Evolutionary conservation across 1,140 invertebrate species (phyloP).

Genomic region (Formica selysi): DNA sequence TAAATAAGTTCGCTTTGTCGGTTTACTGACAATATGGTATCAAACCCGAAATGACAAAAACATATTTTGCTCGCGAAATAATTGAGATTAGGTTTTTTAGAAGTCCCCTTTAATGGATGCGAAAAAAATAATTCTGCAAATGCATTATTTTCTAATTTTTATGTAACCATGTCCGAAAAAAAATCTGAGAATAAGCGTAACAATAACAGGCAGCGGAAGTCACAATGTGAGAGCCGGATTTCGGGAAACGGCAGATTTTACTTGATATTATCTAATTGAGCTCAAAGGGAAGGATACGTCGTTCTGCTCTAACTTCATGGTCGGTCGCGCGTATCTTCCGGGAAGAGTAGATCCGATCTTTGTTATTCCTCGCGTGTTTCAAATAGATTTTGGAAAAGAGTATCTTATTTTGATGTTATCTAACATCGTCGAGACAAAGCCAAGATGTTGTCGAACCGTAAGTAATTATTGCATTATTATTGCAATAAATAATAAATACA

Average conservation of each 20-base stretch:
- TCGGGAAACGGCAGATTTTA: slow-evolving; percentile 74
- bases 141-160: neutral
- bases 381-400: slow-evolving; percentile 51
- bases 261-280: slow-evolving; percentile 78
- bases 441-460: neutral
- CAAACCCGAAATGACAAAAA: neutral
- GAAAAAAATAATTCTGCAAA: neutral
- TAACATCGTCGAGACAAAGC: neutral
- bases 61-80: neutral
- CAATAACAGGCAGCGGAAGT: slow-evolving; percentile 54
- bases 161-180: neutral
- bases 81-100: neutral
- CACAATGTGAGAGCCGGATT: slow-evolving; percentile 69
- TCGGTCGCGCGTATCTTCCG: slow-evolving; percentile 80
- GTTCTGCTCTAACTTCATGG: slow-evolving; percentile 79
- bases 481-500: neutral
- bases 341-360: slow-evolving; percentile 60
- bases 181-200: slow-evolving; percentile 26
- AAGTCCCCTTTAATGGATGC: neutral
- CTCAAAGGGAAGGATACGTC: slow-evolving; percentile 78
- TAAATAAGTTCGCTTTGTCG: neutral
- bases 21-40: neutral
- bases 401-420: slow-evolving; percentile 21
- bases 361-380: slow-evolving; percentile 61
- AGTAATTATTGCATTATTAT: neutral